A percentile compares a stretch with the other conserved stretches of the same genome.
These are phyloP conservation scores for Corythucha ciliata DNA, from an alignment of 2,888 invertebrate genomes.

Conservation along the genomic window DNA sequence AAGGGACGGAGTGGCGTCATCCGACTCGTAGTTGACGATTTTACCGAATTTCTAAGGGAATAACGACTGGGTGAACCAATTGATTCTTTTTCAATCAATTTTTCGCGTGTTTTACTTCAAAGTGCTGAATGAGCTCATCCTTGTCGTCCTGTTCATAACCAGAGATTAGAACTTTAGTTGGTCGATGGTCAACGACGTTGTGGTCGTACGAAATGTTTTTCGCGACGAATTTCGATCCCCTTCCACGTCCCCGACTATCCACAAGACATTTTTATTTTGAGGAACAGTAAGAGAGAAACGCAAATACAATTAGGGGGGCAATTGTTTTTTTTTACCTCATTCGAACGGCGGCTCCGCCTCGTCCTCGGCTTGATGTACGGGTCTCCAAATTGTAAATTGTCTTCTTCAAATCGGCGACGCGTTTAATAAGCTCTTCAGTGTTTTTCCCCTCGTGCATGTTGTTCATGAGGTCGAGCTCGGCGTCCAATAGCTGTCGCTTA, in stretches of 20 bases:
- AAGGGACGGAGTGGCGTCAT: conserved; percentile 64
- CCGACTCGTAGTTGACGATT: conserved; percentile 68
- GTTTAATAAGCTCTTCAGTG: conserved; percentile 68
- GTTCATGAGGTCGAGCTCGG: conserved; percentile 81
- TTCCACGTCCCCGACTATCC: conserved; percentile 28
- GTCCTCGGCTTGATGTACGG: conserved; percentile 11
- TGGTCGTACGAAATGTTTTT: conserved; percentile 42
- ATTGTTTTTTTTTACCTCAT: conserved; percentile 16
- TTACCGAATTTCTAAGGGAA: conserved; percentile 71
- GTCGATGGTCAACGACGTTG: conserved; percentile 73
- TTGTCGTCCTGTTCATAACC: conserved; percentile 80
- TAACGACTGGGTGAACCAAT: not conserved
- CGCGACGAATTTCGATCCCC: conserved; percentile 19
- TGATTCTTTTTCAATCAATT: not conserved
- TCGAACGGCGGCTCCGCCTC: conserved; percentile 24
- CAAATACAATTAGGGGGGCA: not conserved
- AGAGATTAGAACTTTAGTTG: conserved; percentile 73
- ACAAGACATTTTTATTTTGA: not conserved
- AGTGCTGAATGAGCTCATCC: conserved; percentile 68
- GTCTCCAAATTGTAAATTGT: conserved; percentile 35
- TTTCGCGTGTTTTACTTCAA: conserved; percentile 61
- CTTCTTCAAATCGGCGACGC: conserved; percentile 59
- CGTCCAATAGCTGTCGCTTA: conserved; percentile 81
- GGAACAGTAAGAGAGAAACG: not conserved
- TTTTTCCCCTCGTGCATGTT: conserved; percentile 84